Percentiles rank a stretch among this genome's conserved stretches.
Evolutionary conservation across 2,113 vertebrate species (phyloP).

Genomic region (Chamaea fasciata): DNA sequence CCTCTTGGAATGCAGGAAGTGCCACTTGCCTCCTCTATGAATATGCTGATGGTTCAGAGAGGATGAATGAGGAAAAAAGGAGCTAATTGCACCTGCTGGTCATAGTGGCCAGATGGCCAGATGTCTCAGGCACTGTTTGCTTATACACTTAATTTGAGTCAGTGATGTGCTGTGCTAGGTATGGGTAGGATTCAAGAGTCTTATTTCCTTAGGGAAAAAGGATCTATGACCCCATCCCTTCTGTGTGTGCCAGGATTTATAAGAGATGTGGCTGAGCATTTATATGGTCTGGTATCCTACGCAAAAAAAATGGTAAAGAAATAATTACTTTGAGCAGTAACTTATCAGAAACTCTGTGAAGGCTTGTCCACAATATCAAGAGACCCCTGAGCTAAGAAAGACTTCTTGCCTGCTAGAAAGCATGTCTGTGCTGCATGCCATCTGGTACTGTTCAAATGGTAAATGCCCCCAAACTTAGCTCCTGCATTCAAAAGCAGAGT

Average conservation of each 20-base stretch:
- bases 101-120: background rate
- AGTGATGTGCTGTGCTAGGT: background rate
- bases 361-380: no score
- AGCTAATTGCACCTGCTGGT: background rate
- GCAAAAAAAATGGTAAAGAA: background rate
- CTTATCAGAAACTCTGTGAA: background rate
- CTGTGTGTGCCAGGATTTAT: background rate
- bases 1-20: background rate
- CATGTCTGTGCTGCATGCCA: background rate
- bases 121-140: background rate
- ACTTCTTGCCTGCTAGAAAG: background rate
- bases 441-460: background rate
- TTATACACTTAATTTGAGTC: no score
- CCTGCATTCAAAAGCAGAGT: background rate
- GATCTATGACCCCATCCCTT: background rate
- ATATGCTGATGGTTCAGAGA: background rate
- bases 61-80: background rate
- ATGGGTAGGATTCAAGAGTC: background rate
- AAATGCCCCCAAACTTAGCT: background rate
- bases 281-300: background rate
- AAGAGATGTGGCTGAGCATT: background rate
- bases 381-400: background rate
- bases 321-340: background rate
- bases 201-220: background rate
- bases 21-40: accelerated